phyloP scores from a whole-genome alignment of 2,113 vertebrate genomes.

The Otocyon megalotis region DNA sequence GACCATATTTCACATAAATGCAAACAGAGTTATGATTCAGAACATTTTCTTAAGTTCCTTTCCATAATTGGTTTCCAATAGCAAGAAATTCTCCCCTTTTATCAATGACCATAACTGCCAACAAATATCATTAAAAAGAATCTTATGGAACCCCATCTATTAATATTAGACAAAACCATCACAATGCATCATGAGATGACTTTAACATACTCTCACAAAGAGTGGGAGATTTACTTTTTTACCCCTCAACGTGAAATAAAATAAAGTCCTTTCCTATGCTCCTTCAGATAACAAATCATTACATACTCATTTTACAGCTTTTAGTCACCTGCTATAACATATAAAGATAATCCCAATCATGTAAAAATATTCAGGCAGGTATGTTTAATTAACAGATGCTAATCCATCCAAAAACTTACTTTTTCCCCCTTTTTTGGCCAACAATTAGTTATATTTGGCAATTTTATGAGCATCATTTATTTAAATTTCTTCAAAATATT shows the following conservation, averaged over 20 bases:
- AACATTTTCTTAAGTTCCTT: slow-evolving; percentile 81
- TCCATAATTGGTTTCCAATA: slow-evolving; percentile 78
- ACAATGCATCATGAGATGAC: slow-evolving; percentile 73
- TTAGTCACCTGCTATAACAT: neutral
- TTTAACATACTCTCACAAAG: slow-evolving; percentile 75
- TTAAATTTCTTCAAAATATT: slow-evolving; percentile 55
- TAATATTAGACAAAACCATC: slow-evolving; percentile 61
- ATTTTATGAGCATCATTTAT: slow-evolving; percentile 12
- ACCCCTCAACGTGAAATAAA: slow-evolving; percentile 76
- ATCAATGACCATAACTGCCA: slow-evolving; percentile 75
- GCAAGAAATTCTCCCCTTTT: slow-evolving; percentile 79
- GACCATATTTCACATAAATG: slow-evolving; percentile 88
- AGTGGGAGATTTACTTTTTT: slow-evolving; percentile 74
- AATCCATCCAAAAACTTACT: neutral
- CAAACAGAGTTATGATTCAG: slow-evolving; percentile 85
- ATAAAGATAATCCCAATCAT: neutral
- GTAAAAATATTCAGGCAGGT: slow-evolving; percentile 3
- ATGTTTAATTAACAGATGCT: neutral
- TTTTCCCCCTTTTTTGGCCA: neutral
- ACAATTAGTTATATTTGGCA: neutral
- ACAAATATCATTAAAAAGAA: slow-evolving; percentile 72
- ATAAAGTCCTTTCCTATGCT: slow-evolving; percentile 80
- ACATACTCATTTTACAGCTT: neutral
- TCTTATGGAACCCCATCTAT: neutral
- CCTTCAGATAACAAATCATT: neutral